Evolutionary conservation across 2,797 vertebrate species (phyloP).

Genomic region (Acanthurus tractus): DNA sequence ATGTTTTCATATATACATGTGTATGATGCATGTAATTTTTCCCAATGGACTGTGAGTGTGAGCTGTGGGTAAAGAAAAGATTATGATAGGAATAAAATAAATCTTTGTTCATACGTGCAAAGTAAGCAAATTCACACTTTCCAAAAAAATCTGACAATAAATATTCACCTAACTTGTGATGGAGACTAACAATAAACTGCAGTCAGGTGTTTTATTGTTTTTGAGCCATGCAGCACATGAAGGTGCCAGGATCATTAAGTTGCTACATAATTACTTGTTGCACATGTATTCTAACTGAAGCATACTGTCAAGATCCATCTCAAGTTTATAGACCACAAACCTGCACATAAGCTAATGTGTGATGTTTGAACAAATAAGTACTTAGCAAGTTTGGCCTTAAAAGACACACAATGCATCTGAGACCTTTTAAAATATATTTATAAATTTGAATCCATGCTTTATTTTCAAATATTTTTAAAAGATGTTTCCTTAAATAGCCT

Average conservation of each 20-base stretch:
- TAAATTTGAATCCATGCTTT: too few species aligned
- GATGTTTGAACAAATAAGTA: not conserved
- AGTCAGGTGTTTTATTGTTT: constrained; percentile 32
- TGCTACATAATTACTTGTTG: constrained; percentile 22
- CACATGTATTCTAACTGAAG: constrained; percentile 25
- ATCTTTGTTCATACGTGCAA: not conserved
- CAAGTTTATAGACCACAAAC: constrained; percentile 23
- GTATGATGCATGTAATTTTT: not conserved
- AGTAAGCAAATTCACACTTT: not conserved
- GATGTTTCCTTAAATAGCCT: not conserved
- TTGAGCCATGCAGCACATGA: constrained; percentile 31
- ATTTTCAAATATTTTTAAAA: too few species aligned
- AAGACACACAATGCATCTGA: not conserved
- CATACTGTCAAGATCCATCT: constrained; percentile 18
- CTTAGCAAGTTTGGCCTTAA: not conserved
- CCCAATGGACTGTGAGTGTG: not conserved
- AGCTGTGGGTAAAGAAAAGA: not conserved
- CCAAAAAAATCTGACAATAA: not conserved
- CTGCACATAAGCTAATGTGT: constrained; percentile 14
- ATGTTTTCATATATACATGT: not conserved
- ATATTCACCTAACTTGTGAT: not conserved
- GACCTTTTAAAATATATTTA: not conserved
- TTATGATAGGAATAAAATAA: not conserved
- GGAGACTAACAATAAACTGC: constrained; percentile 26
- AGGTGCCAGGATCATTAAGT: constrained; percentile 36